Base-by-base conservation (phyloP, 2,797 vertebrate species). In the Hypotaenidia philippensis region DNA sequence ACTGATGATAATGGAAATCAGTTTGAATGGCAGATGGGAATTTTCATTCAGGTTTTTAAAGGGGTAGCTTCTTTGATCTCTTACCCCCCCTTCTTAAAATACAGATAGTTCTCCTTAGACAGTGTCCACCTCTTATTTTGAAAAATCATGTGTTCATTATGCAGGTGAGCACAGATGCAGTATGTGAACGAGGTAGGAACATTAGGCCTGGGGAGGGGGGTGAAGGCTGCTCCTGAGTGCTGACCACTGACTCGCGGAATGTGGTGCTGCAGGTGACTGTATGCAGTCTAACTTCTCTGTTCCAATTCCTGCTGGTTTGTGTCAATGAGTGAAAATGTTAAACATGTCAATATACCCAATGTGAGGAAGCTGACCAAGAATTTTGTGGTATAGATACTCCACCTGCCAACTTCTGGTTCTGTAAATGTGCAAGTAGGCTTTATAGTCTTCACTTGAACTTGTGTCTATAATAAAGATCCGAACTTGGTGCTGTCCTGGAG, bases 391-490 rank as follows among this genome's bases (percentile, higher is more conserved):
- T 72, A 83, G 34, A 9, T 77, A 36, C 22, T 90, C 65, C 74
- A 22, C 47, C 63, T 93, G 32, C 27, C 40, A 23, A 21, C 23
- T 70, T 82, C 10, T 0, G 9, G 34, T 64, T 87, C 70, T 71
- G 13, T 79, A 61, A 77, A 47, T 25, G 8, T 75, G 10, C 13
- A 60, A 59, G 40, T 41, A 38, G 47, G 21, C 27, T 87, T 63
- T 92, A 29, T 15, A 68, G 38, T 83, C 41, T 90, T 94, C 26
- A 22, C n/a, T 34, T 84, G 31, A 72, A 40, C 47, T 91, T 69
- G 10, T 60, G 32, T 69, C 53, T 69, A 1, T 8, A 1, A 57
- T 76, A 18, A 71, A 63, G 50, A n/a, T 11, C 26, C 74, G 74
- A 63, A n/a, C 52, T 55, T 70, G 23, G 5, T 76, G 85, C 21